Base-by-base conservation (phyloP, 2,888 invertebrate genomes). In the Melanotus villosus region DNA sequence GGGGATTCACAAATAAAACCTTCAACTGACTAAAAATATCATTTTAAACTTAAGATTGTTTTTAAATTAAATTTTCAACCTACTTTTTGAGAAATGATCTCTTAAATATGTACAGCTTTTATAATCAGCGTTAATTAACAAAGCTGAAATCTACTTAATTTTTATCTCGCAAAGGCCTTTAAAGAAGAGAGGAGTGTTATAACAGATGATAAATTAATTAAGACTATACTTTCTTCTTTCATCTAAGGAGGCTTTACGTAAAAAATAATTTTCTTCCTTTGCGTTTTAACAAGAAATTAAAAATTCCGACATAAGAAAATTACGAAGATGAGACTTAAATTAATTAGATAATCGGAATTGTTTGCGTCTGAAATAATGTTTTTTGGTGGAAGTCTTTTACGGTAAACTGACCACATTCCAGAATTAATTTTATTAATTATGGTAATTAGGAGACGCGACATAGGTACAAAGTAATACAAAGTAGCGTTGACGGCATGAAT, bases 381-480 rank as follows among this genome's bases (percentile, higher is more conserved):
- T 41, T n/a, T 41, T 41, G 41, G 16, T 41, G 14, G 41, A 41
- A n/a, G 41, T 16, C 16, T 9, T 7, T 41, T 41, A 16, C 41
- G 9, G 18, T 16, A 16, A 41, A 18, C 52, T 30, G 52, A 32
- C 32, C 32, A 19, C 52, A 52, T 52, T 34, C 52, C 52, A 19
- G 32, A 52, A 52, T 52, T 52, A 52, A 52, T 52, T 32, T 52
- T 34, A 52, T 52, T 52, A 52, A 52, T 52, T 52, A 47, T 47
- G 52, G 32, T 52, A 32, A 52, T 52, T 52, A 47, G 47, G n/a
- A 5, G 47, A 21, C 16, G 41, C 41, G 41, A 41, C 18, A 9
- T 16, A 41, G 14, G 41, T 41, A 41, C 41, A 41, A 41, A 41
- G 41, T 5, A 34, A 34, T 34, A 43, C 43, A 19, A 19, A 19